A percentile compares a stretch with the other conserved stretches of the same genome.
phyloP scores from a whole-genome alignment of 2,797 vertebrate genomes.

The Anabacerthia variegaticeps region DNA sequence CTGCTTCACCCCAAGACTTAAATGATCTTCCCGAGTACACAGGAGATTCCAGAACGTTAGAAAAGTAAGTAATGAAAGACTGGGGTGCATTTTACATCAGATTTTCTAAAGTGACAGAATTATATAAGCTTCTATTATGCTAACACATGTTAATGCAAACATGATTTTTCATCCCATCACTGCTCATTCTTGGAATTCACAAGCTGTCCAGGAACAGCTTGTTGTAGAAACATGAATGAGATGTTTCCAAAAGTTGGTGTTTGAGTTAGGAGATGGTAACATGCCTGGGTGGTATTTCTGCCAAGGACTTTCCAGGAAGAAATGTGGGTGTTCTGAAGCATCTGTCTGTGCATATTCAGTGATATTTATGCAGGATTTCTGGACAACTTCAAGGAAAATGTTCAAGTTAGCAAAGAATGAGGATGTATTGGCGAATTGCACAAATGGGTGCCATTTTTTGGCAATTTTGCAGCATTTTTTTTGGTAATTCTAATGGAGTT shows the following conservation, averaged over 20 bases:
- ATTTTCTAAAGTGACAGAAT: background rate
- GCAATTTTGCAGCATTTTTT: background rate
- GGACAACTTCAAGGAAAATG: background rate
- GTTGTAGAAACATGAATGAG: constrained; percentile 51
- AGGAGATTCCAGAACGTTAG: constrained; percentile 86
- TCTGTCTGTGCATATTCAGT: constrained; percentile 35
- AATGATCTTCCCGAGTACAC: constrained; percentile 88
- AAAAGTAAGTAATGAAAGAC: constrained; percentile 82
- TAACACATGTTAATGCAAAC: background rate
- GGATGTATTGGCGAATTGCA: background rate
- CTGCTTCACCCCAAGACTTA: constrained; percentile 87
- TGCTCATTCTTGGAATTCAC: constrained; percentile 32
- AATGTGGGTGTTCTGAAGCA: constrained; percentile 32
- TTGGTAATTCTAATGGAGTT: background rate
- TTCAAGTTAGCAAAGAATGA: background rate
- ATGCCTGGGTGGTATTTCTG: background rate
- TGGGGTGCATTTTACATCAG: background rate
- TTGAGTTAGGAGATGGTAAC: constrained; percentile 9
- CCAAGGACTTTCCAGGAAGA: constrained; percentile 19
- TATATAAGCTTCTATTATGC: background rate
- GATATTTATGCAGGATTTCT: constrained; percentile 19
- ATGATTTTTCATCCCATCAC: background rate
- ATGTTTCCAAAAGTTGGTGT: constrained; percentile 40
- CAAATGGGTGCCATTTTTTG: background rate
- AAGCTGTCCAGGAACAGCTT: constrained; percentile 19